These are phyloP conservation scores for Psix sp. DNA, from an alignment of 1,140 invertebrate genomes.

Conservation along the genomic window DNA sequence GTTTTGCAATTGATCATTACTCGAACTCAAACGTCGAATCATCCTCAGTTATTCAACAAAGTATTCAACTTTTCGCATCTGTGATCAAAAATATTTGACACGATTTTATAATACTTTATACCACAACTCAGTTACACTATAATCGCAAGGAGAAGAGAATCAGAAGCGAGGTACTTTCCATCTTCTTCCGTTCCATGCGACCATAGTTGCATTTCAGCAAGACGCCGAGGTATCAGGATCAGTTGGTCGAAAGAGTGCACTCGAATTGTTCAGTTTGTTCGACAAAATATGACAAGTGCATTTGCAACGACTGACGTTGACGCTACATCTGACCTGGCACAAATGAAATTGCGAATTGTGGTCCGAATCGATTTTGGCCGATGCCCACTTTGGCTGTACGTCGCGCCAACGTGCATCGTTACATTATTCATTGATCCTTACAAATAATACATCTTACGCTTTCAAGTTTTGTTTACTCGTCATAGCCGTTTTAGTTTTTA, in stretches of 20 bases:
- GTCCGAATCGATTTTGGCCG: conserved; percentile 22
- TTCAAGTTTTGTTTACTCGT: conserved; percentile 59
- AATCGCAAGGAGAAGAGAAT: conserved; percentile 3
- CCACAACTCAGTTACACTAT: conserved; percentile 33
- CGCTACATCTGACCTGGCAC: conserved; percentile 15
- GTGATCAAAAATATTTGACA: no score
- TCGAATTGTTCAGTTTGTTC: conserved; percentile 16
- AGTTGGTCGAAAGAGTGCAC: conserved; percentile 23
- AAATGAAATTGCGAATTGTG: conserved; percentile 8
- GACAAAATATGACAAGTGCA: conserved; percentile 53
- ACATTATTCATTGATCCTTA: conserved; percentile 71
- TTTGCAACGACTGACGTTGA: conserved; percentile 22
- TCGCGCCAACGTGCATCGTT: conserved; percentile 63
- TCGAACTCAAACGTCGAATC: no score
- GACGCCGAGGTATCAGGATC: conserved; percentile 11
- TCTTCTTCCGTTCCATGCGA: background rate
- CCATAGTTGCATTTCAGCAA: conserved; percentile 14
- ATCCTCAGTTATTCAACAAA: no score
- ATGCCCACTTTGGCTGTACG: conserved; percentile 33
- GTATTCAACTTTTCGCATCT: no score
- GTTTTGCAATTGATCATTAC: no score
- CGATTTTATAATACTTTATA: conserved; percentile 6
- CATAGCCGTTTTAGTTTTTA: conserved; percentile 16
- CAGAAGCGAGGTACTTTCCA: background rate
- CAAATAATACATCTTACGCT: conserved; percentile 76